Base-by-base conservation (phyloP, 2,113 vertebrate genomes). In the Elaphurus davidianus region DNA sequence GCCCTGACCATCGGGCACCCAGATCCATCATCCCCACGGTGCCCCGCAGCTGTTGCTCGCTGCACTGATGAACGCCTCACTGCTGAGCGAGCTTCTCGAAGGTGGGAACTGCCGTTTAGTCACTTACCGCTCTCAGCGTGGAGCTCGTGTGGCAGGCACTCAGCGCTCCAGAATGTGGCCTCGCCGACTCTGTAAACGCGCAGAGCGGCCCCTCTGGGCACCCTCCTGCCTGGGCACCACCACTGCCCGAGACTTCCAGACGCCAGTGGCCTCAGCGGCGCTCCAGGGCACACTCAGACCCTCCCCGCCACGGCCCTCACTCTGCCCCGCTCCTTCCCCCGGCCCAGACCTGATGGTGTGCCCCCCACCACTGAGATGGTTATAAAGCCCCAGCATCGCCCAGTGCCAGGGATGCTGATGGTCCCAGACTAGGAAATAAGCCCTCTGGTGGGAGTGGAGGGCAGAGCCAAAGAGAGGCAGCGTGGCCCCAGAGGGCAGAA, bases 341-440 rank as follows among this genome's bases (percentile, higher is more conserved):
- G 30, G 19, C 64, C 59, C 55, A 71, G n/a, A 30, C 76, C 50
- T 59, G n/a, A 60, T 12, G 21, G 25, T 5, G 0, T 23, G 27
- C 21, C 67, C 86, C 47, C 64, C 9, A 28, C 59, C 15, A 1
- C 19, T 0, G 25, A 92, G 78, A 45, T 23, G 40, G 98, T 97
- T 98, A 97, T 98, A 98, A 98, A 98, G 97, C 97, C 81, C 30
- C 95, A 95, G 86, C 98, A 93, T 97, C 98, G 97, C 97, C 98
- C 97, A 98, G 96, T 91, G 97, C 98, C 97, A 98, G 90, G 87
- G 97, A 98, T 93, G 96, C 97, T 96, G 97, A 98, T 97, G 95
- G 98, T 79, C 90, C 87, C 91, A 76, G 30, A 21, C 59, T 21
- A 30, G 7, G 87, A 85, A 82, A 47, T n/a, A 43, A 81, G 36